phyloP scores from a whole-genome alignment of 1,140 invertebrate species.

The Chelonus insularis region DNA sequence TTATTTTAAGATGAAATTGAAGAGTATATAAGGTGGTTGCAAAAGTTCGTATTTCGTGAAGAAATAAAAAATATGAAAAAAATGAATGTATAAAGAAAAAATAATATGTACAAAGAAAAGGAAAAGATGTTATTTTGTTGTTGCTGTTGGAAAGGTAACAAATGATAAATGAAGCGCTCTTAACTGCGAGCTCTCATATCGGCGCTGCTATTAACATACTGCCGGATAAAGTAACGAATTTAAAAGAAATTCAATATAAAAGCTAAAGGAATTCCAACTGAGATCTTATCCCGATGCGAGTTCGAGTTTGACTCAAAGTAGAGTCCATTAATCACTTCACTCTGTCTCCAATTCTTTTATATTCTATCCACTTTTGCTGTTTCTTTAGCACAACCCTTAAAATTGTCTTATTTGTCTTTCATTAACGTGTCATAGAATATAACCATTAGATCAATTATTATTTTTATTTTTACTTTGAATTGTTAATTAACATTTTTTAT shows the following conservation, averaged over 20 bases:
- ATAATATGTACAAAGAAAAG: too few species aligned
- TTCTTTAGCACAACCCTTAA: constrained; percentile 4
- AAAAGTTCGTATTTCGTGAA: too few species aligned
- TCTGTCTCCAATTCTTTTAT: constrained; percentile 32
- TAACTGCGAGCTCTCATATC: constrained; percentile 57
- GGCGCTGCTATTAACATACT: constrained; percentile 58
- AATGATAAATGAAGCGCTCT: constrained; percentile 60
- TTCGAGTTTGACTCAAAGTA: constrained; percentile 48
- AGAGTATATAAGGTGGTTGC: too few species aligned
- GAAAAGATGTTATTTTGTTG: constrained; percentile 12
- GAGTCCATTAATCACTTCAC: constrained; percentile 59
- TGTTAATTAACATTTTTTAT: too few species aligned
- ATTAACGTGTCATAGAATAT: neutral
- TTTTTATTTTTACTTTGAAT: too few species aligned
- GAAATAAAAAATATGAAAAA: too few species aligned
- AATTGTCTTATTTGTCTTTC: neutral
- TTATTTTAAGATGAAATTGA: too few species aligned
- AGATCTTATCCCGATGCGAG: constrained; percentile 46
- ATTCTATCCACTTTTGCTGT: constrained; percentile 32
- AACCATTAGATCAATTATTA: too few species aligned
- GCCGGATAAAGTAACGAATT: constrained; percentile 61
- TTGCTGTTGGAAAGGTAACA: constrained; percentile 26
- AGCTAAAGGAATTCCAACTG: constrained; percentile 51
- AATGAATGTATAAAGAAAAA: too few species aligned
- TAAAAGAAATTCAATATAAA: constrained; percentile 61